A percentile compares a stretch with the other conserved stretches of the same genome.
These are phyloP conservation scores for Brienomyrus brachyistius DNA, from an alignment of 2,113 vertebrate species.

Conservation along the genomic window DNA sequence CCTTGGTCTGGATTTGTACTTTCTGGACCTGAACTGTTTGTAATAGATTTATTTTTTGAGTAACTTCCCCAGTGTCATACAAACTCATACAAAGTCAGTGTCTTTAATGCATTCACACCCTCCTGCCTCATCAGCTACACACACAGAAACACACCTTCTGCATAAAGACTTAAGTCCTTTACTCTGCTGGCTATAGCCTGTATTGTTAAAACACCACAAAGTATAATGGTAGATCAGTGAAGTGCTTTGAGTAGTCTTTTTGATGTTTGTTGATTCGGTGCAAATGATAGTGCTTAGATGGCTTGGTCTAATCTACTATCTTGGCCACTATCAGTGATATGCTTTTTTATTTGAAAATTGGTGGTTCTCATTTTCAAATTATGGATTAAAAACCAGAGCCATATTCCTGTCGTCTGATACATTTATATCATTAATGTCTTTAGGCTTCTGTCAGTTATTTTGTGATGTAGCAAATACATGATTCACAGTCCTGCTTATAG, in stretches of 20 bases:
- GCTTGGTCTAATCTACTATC: not conserved
- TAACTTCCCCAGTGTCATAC: not conserved
- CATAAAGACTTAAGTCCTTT: not conserved
- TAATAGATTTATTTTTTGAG: too few relatives aligned
- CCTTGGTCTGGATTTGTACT: too few relatives aligned
- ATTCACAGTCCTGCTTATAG: not conserved
- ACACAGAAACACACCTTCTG: not conserved
- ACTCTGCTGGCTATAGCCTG: not conserved
- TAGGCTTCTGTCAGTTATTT: not conserved
- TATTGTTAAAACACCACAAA: not conserved
- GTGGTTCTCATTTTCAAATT: not conserved
- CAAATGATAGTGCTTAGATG: not conserved
- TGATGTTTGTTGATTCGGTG: not conserved
- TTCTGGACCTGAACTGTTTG: too few relatives aligned
- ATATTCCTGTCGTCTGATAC: not conserved
- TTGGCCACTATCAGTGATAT: not conserved
- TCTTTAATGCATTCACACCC: not conserved
- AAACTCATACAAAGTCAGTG: not conserved
- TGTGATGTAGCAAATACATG: not conserved
- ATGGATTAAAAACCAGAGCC: conserved; percentile 2
- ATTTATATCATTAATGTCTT: conserved; percentile 11
- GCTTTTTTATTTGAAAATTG: not conserved
- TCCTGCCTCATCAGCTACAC: not conserved
- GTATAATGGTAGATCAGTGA: not conserved
- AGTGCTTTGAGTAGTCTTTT: not conserved